A percentile compares a stretch with the other conserved stretches of the same genome.
phyloP scores from a whole-genome alignment of 92 coral and sea anemone species.

The Phymanthus crucifer region DNA sequence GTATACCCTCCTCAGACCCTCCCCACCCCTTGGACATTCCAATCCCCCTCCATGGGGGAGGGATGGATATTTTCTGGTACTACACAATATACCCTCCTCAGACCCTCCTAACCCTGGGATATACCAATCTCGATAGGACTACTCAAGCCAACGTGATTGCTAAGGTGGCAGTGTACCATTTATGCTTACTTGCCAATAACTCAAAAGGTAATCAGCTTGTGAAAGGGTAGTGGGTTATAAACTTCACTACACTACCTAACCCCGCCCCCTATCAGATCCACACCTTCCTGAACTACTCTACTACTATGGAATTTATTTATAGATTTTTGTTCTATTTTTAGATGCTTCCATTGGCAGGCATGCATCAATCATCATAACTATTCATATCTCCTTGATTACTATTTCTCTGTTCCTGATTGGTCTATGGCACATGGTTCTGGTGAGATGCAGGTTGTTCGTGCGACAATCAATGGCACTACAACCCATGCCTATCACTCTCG shows the following conservation, averaged over 20 bases:
- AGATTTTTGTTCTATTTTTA: neutral
- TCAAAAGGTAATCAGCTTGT: too few species aligned
- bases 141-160: too few species aligned
- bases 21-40: neutral
- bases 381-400: slow-evolving; percentile 64
- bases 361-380: slow-evolving; percentile 41
- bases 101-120: too few species aligned
- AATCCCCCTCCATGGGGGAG: slow-evolving; percentile 4
- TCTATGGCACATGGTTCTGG: slow-evolving; percentile 25
- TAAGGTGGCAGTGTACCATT: too few species aligned
- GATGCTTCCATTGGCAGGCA: slow-evolving; percentile 79
- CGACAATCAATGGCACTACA: slow-evolving; percentile 65
- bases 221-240: too few species aligned
- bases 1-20: neutral
- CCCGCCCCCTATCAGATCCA: neutral
- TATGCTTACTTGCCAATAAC: too few species aligned
- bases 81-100: neutral
- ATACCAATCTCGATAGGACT: too few species aligned
- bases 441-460: slow-evolving; percentile 63
- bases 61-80: neutral
- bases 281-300: too few species aligned
- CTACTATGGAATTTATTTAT: neutral
- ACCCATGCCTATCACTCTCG: neutral
- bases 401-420: slow-evolving; percentile 70
- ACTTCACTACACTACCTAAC: neutral